Base-by-base conservation (phyloP, 2,888 invertebrate species). In the Pemphredon lugubris region DNA sequence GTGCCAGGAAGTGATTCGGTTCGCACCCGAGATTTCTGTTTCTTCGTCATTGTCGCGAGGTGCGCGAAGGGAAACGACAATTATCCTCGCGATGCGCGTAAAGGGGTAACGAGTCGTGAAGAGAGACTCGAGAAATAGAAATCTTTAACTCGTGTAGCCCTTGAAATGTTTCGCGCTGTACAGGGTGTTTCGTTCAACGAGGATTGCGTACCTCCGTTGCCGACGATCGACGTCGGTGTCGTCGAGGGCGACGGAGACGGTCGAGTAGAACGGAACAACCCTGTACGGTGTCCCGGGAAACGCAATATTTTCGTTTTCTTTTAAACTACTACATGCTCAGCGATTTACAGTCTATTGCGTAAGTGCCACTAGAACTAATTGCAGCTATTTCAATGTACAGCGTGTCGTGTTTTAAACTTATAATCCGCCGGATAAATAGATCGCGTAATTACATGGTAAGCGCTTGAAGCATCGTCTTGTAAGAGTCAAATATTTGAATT, bases 371-470 rank as follows among this genome's bases (percentile, higher is more conserved):
- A 54, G 30, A 37, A 23, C 55, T 57, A 53, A 42, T 37, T 39
- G 23, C 18, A 58, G 42, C 59, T 40, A 40, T 26, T 32, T 37
- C 39, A 58, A 55, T 53, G 39, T 71, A 66, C 71, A 71, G 63
- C 65, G 48, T 21, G 23, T 18, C 42, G 18, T 55, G 11, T 14
- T 14, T 42, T n/a, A n/a, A n/a, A n/a, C n/a, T n/a, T n/a, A n/a
- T n/a, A 13, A 9, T 39, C 26, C 18, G 16, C 18, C 0, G 9
- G 11, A 23, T n/a, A 34, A 9, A 14, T 37, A 3, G n/a, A 11
- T 26, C 14, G 61, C 61, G 63, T 11, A 5, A 61, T 65, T 21
- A 50, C 63, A 51, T 39, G 63, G 63, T 51, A 45, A 32, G 45
- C n/a, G n/a, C n/a, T n/a, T n/a, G n/a, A n/a, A n/a, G n/a, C n/a